These are phyloP conservation scores for Leucoma salicis DNA, from an alignment of 2,888 invertebrate species.

Conservation along the genomic window DNA sequence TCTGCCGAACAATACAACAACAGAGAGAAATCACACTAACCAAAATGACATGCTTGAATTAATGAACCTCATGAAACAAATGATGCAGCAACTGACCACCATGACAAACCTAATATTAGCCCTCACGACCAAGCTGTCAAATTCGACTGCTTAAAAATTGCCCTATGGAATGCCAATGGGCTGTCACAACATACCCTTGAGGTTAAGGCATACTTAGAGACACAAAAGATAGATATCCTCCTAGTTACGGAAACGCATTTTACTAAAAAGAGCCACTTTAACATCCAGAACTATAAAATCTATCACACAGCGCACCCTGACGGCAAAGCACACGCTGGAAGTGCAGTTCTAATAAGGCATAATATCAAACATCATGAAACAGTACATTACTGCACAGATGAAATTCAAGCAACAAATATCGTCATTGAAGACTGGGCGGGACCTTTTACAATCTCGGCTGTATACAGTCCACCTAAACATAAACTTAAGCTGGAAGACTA, in stretches of 20 bases:
- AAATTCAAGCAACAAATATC: neutral
- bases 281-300: slow-evolving; percentile 15
- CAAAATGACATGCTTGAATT: too few relatives aligned
- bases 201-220: slow-evolving; percentile 9
- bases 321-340: slow-evolving; percentile 27
- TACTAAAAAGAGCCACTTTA: slow-evolving; percentile 14
- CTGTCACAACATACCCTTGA: slow-evolving; percentile 18
- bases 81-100: too few relatives aligned
- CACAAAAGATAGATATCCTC: slow-evolving; percentile 21
- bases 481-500: neutral
- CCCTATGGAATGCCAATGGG: slow-evolving; percentile 32
- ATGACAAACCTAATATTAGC: too few relatives aligned
- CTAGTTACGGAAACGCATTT: slow-evolving; percentile 28
- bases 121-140: slow-evolving; percentile 7
- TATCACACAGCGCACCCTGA: slow-evolving; percentile 33
- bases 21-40: too few relatives aligned
- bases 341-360: neutral
- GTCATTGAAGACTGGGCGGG: neutral
- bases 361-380: neutral
- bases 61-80: too few relatives aligned
- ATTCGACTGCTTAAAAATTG: slow-evolving; percentile 13
- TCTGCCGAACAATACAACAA: too few relatives aligned
- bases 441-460: neutral
- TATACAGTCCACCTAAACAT: neutral
- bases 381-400: neutral